Percentiles rank a stretch among this genome's conserved stretches.
Conservation (phyloP, 2,888 invertebrate genomes). For the Syritta pipiens region DNA sequence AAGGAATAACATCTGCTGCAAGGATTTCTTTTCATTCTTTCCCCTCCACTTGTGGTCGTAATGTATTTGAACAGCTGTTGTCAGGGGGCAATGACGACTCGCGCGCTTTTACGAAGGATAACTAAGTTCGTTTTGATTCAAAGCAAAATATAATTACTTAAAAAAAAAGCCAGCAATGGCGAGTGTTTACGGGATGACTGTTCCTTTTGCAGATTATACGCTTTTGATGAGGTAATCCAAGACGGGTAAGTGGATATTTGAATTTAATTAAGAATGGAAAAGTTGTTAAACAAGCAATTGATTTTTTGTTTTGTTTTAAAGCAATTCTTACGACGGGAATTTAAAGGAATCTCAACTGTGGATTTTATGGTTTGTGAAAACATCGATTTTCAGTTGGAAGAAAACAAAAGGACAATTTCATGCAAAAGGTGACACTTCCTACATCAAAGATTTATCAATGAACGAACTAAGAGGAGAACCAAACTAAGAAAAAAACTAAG, state of each 20-base stretch:
- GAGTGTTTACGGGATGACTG: background rate
- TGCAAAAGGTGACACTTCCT: too few species aligned
- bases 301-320: too few species aligned
- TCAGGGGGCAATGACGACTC: background rate
- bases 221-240: background rate
- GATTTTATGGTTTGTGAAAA: too few species aligned
- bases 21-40: background rate
- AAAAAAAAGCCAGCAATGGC: background rate
- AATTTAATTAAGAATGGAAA: background rate
- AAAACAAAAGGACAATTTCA: too few species aligned
- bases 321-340: too few species aligned
- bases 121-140: constrained; percentile 18
- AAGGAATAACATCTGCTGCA: constrained; percentile 28
- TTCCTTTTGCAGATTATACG: background rate
- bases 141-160: constrained; percentile 7
- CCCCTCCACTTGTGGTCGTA: background rate
- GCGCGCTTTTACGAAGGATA: constrained; percentile 7
- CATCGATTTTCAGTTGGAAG: too few species aligned
- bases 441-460: too few species aligned
- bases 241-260: background rate
- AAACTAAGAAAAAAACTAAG: too few species aligned
- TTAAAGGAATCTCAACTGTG: too few species aligned
- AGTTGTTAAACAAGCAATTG: too few species aligned
- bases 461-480: too few species aligned
- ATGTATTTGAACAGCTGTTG: constrained; percentile 32